A percentile compares a stretch with the other conserved stretches of the same genome.
Evolutionary conservation across 2,888 invertebrate genomes (phyloP).

Genomic region (Aspidiotus rigidus): DNA sequence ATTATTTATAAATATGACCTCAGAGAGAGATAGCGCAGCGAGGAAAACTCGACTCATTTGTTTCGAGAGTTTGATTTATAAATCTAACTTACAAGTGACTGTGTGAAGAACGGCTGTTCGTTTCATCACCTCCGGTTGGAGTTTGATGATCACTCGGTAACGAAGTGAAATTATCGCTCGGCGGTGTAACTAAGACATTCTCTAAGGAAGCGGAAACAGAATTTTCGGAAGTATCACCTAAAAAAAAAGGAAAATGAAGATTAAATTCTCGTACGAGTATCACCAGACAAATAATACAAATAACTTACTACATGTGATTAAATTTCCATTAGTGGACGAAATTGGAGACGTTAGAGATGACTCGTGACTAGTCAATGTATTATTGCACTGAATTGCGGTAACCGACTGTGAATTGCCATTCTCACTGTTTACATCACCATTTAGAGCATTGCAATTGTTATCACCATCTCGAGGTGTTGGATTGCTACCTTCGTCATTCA

Average conservation of each 20-base stretch:
- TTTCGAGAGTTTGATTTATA: background rate
- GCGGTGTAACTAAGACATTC: slow-evolving; percentile 9
- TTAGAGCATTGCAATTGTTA: slow-evolving; percentile 17
- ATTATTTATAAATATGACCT: no score
- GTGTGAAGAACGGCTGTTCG: slow-evolving; percentile 19
- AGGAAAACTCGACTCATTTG: no score
- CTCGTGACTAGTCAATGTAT: slow-evolving; percentile 28
- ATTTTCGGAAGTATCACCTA: slow-evolving; percentile 16
- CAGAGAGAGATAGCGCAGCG: no score
- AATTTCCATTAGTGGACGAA: slow-evolving; percentile 18
- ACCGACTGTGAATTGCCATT: slow-evolving; percentile 15
- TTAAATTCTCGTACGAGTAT: background rate
- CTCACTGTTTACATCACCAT: slow-evolving; percentile 14
- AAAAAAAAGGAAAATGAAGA: background rate
- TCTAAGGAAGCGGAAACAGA: slow-evolving; percentile 13
- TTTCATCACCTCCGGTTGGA: slow-evolving; percentile 13
- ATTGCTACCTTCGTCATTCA: background rate
- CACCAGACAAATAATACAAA: background rate
- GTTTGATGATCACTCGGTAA: slow-evolving; percentile 20
- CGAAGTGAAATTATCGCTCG: slow-evolving; percentile 19
- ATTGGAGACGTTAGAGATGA: slow-evolving; percentile 14
- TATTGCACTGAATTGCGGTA: slow-evolving; percentile 28
- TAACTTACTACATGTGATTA: slow-evolving; percentile 16
- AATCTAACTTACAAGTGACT: slow-evolving; percentile 20
- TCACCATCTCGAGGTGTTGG: slow-evolving; percentile 7